Base-by-base conservation (phyloP, 2,888 invertebrate genomes). In the Drosophila stalkeri region DNA sequence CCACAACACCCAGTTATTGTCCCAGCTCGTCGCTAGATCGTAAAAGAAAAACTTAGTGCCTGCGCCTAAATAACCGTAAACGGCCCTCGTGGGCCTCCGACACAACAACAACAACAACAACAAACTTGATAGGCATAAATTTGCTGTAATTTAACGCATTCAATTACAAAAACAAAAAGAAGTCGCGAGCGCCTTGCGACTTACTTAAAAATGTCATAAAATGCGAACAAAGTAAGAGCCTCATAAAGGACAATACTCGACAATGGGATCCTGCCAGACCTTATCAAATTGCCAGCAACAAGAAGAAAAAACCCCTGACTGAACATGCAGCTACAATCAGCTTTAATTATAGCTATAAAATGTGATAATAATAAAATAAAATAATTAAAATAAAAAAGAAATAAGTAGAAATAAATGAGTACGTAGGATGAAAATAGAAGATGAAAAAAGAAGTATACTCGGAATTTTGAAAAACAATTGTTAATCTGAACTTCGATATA, bases 51-150 rank as follows among this genome's bases (percentile, higher is more conserved):
- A 84, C 84, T 88, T 88, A 82, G 72, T 82, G 81, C 83, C 85
- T 81, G 77, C 81, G 81, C 84, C 84, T 85, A 85, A 85, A 85
- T 88, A 85, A 88, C 88, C 88, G 75, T 85, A 85, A 85, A 85
- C 77, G 75, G 81, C 81, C 86, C 88, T 86, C 86, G 83, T 69
- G 84, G 77, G 86, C 66, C 77, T 51, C 46, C 31, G 54, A 56
- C 64, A 51, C 67, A 64, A 11, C 60, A 46, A 37, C 35, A 54
- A 39, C 59, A 74, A 67, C 61, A 72, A 65, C 65, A 54, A 43
- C 44, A 62, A 85, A 86, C 81, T 88, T 88, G 86, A 88, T 85
- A 88, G 83, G 82, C 88, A 85, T 85, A 88, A 86, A 88, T 88
- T 85, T 81, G 78, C 68, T 86, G 88, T 88, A 88, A 85, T 82